Conservation (phyloP, 2,888 invertebrate genomes). For the Apotomis turbidana region DNA sequence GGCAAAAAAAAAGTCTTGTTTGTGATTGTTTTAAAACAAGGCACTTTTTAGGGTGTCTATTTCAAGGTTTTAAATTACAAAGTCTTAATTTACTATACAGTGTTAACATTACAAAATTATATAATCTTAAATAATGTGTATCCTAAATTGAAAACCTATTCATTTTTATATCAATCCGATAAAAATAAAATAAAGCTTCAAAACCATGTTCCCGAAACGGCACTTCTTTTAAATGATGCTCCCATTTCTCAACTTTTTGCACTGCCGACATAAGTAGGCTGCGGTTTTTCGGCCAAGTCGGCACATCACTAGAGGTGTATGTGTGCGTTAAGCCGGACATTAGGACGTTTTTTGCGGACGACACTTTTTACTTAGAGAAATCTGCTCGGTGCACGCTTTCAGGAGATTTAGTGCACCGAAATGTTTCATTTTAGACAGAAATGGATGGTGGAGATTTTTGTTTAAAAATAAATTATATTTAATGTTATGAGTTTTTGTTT, state of each 20-base stretch:
- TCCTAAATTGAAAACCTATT: too few species aligned
- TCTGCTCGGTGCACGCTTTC: conserved; percentile 19
- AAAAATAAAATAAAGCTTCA: too few species aligned
- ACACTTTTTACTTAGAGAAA: conserved; percentile 34
- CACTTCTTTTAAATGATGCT: not conserved
- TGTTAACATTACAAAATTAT: too few species aligned
- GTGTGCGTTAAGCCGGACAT: conserved; percentile 39
- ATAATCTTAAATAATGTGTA: too few species aligned
- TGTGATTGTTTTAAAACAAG: too few species aligned
- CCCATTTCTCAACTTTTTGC: not conserved
- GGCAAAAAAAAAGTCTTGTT: too few species aligned
- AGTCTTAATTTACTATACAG: too few species aligned
- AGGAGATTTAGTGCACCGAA: conserved; percentile 28
- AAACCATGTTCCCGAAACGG: too few species aligned
- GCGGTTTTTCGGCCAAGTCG: not conserved
- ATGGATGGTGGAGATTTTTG: not conserved
- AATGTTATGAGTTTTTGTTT: not conserved
- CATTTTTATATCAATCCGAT: too few species aligned
- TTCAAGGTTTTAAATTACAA: too few species aligned
- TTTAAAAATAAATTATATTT: not conserved
- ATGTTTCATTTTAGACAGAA: conserved; percentile 16
- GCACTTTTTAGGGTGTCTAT: too few species aligned
- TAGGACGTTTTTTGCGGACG: conserved; percentile 34
- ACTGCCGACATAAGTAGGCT: not conserved
- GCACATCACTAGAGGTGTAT: conserved; percentile 12